A percentile compares a stretch with the other conserved stretches of the same genome.
phyloP scores from a whole-genome alignment of 2,113 vertebrate genomes.

The Tor tambroides region DNA sequence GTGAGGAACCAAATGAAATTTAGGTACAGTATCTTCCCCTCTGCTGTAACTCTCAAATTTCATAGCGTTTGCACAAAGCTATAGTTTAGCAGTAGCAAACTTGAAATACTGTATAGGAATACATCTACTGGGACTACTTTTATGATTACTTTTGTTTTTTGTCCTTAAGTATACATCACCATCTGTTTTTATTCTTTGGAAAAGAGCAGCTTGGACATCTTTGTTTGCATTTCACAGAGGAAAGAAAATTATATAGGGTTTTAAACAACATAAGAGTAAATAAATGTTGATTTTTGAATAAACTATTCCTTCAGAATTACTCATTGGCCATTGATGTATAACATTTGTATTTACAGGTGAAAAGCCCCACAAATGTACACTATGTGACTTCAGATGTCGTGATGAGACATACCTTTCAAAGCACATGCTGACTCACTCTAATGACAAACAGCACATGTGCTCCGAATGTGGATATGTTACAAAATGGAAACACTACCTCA shows the following conservation, averaged over 20 bases:
- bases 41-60: neutral
- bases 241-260: neutral
- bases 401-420: slow-evolving; percentile 96
- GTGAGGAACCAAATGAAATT: neutral
- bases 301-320: neutral
- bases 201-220: neutral
- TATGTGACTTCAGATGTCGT: slow-evolving; percentile 92
- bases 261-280: neutral
- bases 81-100: neutral
- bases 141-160: neutral
- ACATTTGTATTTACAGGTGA: slow-evolving; percentile 77
- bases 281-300: neutral
- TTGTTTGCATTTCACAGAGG: neutral
- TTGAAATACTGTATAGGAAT: neutral
- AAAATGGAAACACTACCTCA: slow-evolving; percentile 98
- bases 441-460: slow-evolving; percentile 95
- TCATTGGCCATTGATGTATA: neutral
- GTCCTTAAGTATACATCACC: neutral
- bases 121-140: neutral
- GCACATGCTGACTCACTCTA: slow-evolving; percentile 95
- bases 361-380: slow-evolving; percentile 93
- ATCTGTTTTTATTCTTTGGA: neutral
- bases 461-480: slow-evolving; percentile 96
- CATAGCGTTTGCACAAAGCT: neutral
- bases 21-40: neutral